Base-by-base conservation (phyloP, 1,140 invertebrate species). In the Melitaea cinxia region DNA sequence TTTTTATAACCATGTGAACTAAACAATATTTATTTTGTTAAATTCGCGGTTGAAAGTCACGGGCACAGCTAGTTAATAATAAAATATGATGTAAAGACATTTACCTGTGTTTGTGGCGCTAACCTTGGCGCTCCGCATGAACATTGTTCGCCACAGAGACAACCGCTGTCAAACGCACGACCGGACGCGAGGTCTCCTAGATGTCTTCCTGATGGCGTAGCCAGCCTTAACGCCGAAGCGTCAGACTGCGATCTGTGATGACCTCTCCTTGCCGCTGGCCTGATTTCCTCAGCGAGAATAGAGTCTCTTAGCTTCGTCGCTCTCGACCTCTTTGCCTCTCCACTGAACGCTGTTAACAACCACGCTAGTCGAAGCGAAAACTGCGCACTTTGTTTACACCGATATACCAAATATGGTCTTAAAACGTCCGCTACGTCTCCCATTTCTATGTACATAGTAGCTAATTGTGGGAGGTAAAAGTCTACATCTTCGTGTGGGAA, bases 381-480 rank as follows among this genome's bases (percentile, higher is more conserved):
- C 91, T 99, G 97, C 56, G 97, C 96, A 73, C 96, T 97, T 79
- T 96, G 94, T 77, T 97, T 94, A 93, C 98, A 99, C 80, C 98
- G 97, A 92, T 98, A 93, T 66, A 99, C 94, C 75, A 99, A 93
- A 93, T 99, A 99, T 45, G 98, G 97, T 93, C 98, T 97, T 75
- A 96, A 91, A 59, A 98, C 94, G 92, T 99, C 98, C 49, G 98
- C 98, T 61, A 99, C 94, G 82, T 99, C 98, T 73, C 95, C 95
- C 94, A 99, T 98, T 91, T 99, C 98, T 91, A 99, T 97, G 82
- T 99, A 99, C 97, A 99, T 98, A 77, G 97, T 98, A 71, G 99
- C 95, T 77, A 99, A 88, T 90, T 99, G 98, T 37, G 98, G 98
- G 78, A 99, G 93, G 92, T 99, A 99, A 88, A 99, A 98, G 91